Evolutionary conservation across 2,113 vertebrate genomes (phyloP).

Genomic region (Leptobrachium leishanense): DNA sequence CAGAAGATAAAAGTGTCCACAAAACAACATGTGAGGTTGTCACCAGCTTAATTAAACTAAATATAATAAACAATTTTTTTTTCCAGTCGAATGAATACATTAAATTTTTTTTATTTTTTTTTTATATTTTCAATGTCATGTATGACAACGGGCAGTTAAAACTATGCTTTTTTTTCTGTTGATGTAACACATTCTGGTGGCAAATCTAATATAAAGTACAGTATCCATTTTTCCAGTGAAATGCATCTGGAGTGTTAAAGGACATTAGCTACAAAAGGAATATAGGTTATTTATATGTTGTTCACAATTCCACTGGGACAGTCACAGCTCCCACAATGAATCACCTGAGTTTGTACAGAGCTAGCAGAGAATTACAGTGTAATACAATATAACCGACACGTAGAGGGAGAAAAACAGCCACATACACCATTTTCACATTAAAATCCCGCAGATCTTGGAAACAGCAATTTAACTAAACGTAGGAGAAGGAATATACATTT

Average conservation of each 20-base stretch:
- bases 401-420: background rate
- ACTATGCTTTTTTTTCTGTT: slow-evolving; percentile 1
- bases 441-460: background rate
- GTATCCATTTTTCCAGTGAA: background rate
- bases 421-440: background rate
- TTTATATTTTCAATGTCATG: slow-evolving; percentile 10
- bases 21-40: background rate
- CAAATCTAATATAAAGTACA: slow-evolving; percentile 22
- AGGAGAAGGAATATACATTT: background rate
- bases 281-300: slow-evolving; percentile 24
- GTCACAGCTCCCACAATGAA: slow-evolving; percentile 7
- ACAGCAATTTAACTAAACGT: background rate
- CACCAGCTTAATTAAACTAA: too few species aligned
- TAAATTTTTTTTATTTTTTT: background rate
- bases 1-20: background rate
- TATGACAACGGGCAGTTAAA: slow-evolving; percentile 15
- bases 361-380: background rate
- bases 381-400: background rate
- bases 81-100: too few species aligned
- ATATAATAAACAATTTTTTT: too few species aligned
- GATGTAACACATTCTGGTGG: slow-evolving; percentile 21
- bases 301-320: slow-evolving; percentile 28
- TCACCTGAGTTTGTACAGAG: slow-evolving; percentile 13
- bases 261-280: background rate
- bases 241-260: slow-evolving; percentile 16